These are phyloP conservation scores for Coranthus polyacanthus DNA, from an alignment of 2,797 vertebrate species.

Conservation along the genomic window DNA sequence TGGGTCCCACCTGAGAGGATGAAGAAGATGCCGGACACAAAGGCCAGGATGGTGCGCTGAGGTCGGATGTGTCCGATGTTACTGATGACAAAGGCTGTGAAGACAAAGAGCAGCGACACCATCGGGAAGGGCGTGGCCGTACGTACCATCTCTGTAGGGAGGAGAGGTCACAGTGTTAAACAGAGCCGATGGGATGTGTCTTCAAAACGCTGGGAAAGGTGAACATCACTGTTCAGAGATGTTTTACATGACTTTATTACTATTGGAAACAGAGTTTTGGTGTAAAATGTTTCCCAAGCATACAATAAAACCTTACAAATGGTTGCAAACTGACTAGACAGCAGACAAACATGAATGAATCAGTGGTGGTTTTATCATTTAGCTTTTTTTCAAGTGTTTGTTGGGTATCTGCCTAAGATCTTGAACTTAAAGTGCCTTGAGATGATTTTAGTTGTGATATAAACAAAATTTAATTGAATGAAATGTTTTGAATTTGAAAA, in stretches of 20 bases:
- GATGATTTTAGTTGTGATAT: no score
- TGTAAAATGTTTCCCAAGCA: not conserved
- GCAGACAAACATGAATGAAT: no score
- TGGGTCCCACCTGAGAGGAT: constrained; percentile 90
- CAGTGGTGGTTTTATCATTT: not conserved
- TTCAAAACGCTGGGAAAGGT: constrained; percentile 8
- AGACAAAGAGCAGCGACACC: constrained; percentile 94
- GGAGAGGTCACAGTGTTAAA: constrained; percentile 45
- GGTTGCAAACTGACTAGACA: not conserved
- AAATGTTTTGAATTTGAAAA: no score
- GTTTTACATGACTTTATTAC: constrained; percentile 1
- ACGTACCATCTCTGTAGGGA: constrained; percentile 89
- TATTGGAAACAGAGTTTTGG: not conserved
- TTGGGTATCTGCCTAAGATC: no score
- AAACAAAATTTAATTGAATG: no score
- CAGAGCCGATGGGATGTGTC: constrained; percentile 9
- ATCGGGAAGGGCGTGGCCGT: constrained; percentile 94
- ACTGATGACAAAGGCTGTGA: constrained; percentile 96
- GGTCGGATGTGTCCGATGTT: constrained; percentile 97
- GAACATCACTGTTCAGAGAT: not conserved
- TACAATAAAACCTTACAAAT: not conserved
- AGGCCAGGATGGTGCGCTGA: constrained; percentile 94
- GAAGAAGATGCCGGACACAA: constrained; percentile 96
- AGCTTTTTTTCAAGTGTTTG: no score
- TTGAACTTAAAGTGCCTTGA: no score